Base-by-base conservation (phyloP, 2,113 vertebrate genomes). In the Siniperca chuatsi region DNA sequence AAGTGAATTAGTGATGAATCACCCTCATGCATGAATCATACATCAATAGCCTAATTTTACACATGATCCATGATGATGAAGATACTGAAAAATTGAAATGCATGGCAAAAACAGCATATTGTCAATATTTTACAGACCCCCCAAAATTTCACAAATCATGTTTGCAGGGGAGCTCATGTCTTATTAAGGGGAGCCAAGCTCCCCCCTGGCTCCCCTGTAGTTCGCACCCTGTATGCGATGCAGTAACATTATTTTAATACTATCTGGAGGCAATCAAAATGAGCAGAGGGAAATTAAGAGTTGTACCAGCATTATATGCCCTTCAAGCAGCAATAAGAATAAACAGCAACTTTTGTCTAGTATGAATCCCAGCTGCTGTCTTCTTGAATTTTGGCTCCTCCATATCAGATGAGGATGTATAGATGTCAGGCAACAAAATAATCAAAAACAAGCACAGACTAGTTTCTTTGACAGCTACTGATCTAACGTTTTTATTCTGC, bases 391-490 rank as follows among this genome's bases (percentile, higher is more conserved):
- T 57, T 46, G 33, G 52, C 44, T 60, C 13, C 29, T 61, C 54
- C 65, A 6, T 44, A 44, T 65, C 57, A 44, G 71, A 68, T 54
- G 65, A 69, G 20, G 15, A 60, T 55, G 46, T 40, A 29, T 33
- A 70, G 25, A 50, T 77, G 52, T 52, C 13, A n/a, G 52, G 50
- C 46, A n/a, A 72, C 37, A 62, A 48, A 7, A 70, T 48, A 16
- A 76, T 62, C 64, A 75, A 60, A 67, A 67, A 78, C 75, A 48
- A 66, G 33, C 29, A 35, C 18, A 62, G 48, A 20, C 16, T 54
- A 3, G 29, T 2, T 40, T 35, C 16, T 52, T 33, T 52, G 18
- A 4, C 5, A 61, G 10, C 29, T 67, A n/a, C 23, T 42, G 29
- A 25, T 58, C 16, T 23, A 29, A 61, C 1, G 2, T 66, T 42